phyloP scores from a whole-genome alignment of 2,113 vertebrate species.

The Pycnonotus jocosus region DNA sequence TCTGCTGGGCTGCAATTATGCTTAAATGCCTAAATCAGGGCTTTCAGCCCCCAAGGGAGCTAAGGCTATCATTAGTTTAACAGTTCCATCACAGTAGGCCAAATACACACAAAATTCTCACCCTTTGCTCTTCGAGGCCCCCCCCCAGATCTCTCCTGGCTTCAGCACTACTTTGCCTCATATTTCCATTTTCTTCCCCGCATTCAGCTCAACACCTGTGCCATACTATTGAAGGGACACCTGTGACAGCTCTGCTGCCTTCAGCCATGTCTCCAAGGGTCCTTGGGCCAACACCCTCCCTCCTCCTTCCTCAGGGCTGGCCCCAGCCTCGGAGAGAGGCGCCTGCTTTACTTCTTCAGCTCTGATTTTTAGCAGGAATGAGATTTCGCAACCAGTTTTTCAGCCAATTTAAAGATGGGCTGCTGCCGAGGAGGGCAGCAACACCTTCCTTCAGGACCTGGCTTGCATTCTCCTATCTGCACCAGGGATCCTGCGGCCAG shows the following conservation, averaged over 20 bases:
- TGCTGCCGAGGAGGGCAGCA: neutral
- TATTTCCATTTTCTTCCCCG: neutral
- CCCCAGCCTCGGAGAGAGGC: accelerated
- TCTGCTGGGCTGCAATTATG: constrained; percentile 32
- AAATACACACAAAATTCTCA: neutral
- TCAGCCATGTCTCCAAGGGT: accelerated
- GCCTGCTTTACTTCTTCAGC: neutral
- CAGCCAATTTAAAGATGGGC: neutral
- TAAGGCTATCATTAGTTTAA: constrained; percentile 14
- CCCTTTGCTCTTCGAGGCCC: neutral
- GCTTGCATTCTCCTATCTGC: neutral
- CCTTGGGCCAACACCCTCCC: neutral
- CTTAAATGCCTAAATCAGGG: constrained; percentile 39
- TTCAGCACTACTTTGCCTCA: neutral
- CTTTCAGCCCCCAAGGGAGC: constrained; percentile 12
- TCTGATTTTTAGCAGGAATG: neutral
- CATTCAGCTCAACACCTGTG: neutral
- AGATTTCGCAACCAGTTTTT: neutral
- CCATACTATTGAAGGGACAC: neutral
- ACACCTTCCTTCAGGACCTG: constrained; percentile 35
- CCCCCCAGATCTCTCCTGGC: neutral
- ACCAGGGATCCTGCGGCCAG: neutral
- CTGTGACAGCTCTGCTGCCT: neutral
- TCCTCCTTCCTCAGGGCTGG: neutral
- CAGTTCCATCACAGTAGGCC: neutral